Evolutionary conservation across 2,888 invertebrate species (phyloP), one percentile per base, ranked within the genome.

Genomic region (Bombyx huttoni): DNA sequence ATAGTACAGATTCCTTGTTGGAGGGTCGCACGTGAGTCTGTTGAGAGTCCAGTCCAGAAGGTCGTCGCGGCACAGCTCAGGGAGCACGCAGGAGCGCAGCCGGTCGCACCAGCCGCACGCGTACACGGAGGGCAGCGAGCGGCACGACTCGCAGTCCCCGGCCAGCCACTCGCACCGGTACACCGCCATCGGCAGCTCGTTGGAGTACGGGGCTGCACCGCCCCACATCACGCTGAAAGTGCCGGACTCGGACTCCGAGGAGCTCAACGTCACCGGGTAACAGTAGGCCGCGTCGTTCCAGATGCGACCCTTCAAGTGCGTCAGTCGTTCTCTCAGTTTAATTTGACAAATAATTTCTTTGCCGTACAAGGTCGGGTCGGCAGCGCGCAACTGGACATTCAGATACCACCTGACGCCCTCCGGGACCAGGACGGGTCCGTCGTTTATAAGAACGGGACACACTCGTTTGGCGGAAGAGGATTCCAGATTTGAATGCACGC

Each of bases 331-430:
- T 52, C 58, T 56, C 1, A 71, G 45, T 34, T 60, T 64, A 34
- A 75, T 50, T 53, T 67, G 62, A 49, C 75, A 75, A 35, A 68
- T 54, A 3, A 75, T 63, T 24, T 73, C 68, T 35, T 70, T 64
- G 3, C 72, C 61, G 48, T 64, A 65, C 8, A 73, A 53, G 3
- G 55, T 55, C 7, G 73, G 70, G 55, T 78, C 75, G 13, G 65
- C 55, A 24, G 65, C 58, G 50, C 63, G 53, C 1, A 77, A 24
- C 51, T 67, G 68, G 0, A 76, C 63, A 54, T 66, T 65, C 1
- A 78, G 54, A 35, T 67, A 67, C 0, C 56, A 58, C 51, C 57
- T 60, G 2, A 61, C 48, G 10, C 65, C 71, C 0, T 64, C 60
- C 10, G 68, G 62, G 0, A 75, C 53, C 0, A 73, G 46, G 7